Percentiles rank a stretch among this genome's conserved stretches.
phyloP scores from a whole-genome alignment of 2,797 vertebrate species.

The Myotis pilosus region DNA sequence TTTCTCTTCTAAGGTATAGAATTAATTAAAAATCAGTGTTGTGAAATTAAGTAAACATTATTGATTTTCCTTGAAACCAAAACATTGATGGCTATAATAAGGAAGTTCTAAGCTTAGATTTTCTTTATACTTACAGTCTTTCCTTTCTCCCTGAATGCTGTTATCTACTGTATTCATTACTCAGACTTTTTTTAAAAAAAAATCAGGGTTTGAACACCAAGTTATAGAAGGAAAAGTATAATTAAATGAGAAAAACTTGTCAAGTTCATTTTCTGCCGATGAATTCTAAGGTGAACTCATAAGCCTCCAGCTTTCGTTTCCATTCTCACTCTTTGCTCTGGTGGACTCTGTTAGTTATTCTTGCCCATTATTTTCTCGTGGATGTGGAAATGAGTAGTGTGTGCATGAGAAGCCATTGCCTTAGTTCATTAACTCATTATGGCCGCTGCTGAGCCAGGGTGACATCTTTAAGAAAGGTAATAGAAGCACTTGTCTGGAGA shows the following conservation, averaged over 20 bases:
- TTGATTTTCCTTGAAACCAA: background rate
- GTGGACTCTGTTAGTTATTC: conserved; percentile 34
- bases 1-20: conserved; percentile 18
- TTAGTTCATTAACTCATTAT: conserved; percentile 58
- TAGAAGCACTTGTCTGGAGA: conserved; percentile 51
- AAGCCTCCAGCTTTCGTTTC: conserved; percentile 55
- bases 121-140: background rate
- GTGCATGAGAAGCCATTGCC: conserved; percentile 56
- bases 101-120: conserved; percentile 1
- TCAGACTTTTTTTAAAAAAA: background rate
- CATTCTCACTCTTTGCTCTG: background rate
- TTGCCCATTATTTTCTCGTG: conserved; percentile 33
- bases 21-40: conserved; percentile 38
- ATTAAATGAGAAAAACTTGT: background rate
- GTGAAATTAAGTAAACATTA: conserved; percentile 17
- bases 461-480: conserved; percentile 58
- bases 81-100: background rate
- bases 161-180: background rate
- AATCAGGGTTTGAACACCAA: background rate
- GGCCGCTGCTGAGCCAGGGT: conserved; percentile 42
- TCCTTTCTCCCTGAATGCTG: background rate
- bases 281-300: conserved; percentile 28
- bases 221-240: conserved; percentile 27
- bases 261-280: background rate
- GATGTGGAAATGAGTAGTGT: conserved; percentile 18